Base-by-base conservation (phyloP, 30 jellyfish, hydroid and myxozoan species). In the Aurelia coerulea region DNA sequence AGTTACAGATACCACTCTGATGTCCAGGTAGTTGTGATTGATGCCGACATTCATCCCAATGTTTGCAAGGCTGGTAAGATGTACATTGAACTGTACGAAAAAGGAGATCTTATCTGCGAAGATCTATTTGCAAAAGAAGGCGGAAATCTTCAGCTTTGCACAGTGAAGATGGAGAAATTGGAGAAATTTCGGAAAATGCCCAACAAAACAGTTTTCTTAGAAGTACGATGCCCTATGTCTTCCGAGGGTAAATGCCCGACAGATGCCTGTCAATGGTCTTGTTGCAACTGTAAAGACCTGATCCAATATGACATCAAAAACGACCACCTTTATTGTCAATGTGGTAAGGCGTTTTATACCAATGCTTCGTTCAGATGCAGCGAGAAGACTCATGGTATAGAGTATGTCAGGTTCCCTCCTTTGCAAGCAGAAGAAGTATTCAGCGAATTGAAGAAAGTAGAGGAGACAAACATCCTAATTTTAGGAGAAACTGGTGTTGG, bases 401-500 rank as follows among this genome's bases (percentile, higher is more conserved):
- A 51, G 49, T 86, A 35, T 50, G 81, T 1, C 67, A 67, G 19
- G 53, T 77, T 5, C 74, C 60, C 65, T 10, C 11, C 39, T 5
- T 23, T 31, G 16, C 53, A 34, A 4, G 46, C 78, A 41, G 37
- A 31, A 52, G 67, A 76, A 52, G 64, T 86, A 10, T 53, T 77
- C 56, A 63, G 39, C 34, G 74, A 68, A 23, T 65, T 74, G 67
- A 65, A 77, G 52, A 62, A 23, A 84, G 84, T 54, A 0, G 49
- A 72, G 65, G 93, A 71, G 37, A 73, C 87, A 53, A 84, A 84
- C 74, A 73, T 84, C 11, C 32, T 84, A 5, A 72, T 84, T 62
- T 67, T 84, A 15, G 93, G 93, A 19, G 93, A 84, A 51, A 84
- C 93, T 1, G 93, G 93, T 11, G 93, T 84, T 41, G 93, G 93